Percentiles rank a stretch among this genome's conserved stretches.
Conservation (phyloP, 2,113 vertebrate species). For the Otolemur garnettii region DNA sequence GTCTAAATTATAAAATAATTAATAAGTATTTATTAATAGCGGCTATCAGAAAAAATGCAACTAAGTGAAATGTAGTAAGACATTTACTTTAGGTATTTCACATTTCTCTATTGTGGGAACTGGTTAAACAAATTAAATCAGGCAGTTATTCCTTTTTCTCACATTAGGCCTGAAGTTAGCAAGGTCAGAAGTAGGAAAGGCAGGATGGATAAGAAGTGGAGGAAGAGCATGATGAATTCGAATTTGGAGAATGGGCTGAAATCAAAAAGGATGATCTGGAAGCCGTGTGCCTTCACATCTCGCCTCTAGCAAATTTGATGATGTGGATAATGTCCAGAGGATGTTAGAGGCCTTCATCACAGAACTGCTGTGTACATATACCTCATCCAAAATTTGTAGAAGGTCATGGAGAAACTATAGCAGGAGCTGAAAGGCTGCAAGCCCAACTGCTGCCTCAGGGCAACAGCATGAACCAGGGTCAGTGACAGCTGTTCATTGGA, state of each 20-base stretch:
- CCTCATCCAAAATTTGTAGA: not conserved
- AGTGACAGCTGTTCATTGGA: not conserved
- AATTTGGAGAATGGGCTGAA: not conserved
- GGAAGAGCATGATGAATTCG: not conserved
- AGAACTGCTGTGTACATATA: not conserved
- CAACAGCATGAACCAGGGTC: not conserved
- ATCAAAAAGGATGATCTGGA: not conserved
- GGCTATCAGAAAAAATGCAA: not conserved
- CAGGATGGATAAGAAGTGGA: not conserved
- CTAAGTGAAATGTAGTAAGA: not conserved
- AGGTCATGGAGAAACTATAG: not conserved
- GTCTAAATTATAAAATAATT: constrained; percentile 21
- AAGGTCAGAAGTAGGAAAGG: not conserved
- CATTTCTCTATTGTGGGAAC: not conserved
- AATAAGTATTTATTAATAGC: not conserved
- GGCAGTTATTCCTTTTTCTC: not conserved
- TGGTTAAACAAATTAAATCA: not conserved
- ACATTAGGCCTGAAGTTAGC: not conserved
- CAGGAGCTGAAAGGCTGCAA: not conserved
- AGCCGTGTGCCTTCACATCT: not conserved
- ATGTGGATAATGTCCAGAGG: too few species aligned
- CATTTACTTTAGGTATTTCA: not conserved
- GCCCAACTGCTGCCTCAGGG: not conserved
- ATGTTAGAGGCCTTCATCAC: not conserved
- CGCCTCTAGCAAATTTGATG: not conserved